Evolutionary conservation across 2,888 invertebrate species (phyloP).

Genomic region (Augochlorella aurata): DNA sequence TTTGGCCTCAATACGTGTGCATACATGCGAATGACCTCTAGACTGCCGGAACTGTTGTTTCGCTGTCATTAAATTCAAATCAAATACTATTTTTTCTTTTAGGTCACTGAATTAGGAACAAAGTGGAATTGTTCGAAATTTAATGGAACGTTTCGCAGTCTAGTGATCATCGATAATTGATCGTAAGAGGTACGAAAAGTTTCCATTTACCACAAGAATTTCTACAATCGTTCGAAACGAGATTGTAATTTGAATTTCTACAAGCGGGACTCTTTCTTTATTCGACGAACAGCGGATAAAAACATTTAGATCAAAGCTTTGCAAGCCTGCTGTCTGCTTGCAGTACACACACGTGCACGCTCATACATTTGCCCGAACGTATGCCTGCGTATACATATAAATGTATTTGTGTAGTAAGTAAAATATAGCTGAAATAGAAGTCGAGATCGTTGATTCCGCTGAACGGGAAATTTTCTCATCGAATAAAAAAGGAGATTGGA

Average conservation of each 20-base stretch:
- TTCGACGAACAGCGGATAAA: constrained; percentile 13
- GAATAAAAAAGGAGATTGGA: constrained; percentile 21
- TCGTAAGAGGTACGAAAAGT: neutral
- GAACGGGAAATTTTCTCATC: constrained; percentile 32
- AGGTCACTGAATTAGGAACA: neutral
- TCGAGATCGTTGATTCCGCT: constrained; percentile 52
- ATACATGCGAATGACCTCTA: constrained; percentile 24
- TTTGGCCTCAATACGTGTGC: constrained; percentile 37
- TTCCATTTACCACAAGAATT: neutral
- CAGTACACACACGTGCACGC: constrained; percentile 1
- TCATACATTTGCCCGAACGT: constrained; percentile 5
- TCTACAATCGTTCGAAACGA: constrained; percentile 9
- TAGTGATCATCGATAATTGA: neutral
- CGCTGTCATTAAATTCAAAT: neutral
- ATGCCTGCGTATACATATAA: constrained; percentile 32
- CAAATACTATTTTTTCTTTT: neutral
- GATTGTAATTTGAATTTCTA: neutral
- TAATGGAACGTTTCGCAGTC: neutral
- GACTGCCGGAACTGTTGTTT: neutral
- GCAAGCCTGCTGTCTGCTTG: neutral
- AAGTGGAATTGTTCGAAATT: neutral
- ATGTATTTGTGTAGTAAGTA: constrained; percentile 61
- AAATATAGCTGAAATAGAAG: constrained; percentile 66
- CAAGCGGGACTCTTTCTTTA: neutral
- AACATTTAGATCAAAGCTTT: neutral